These are phyloP conservation scores for Megaceryle alcyon DNA, from an alignment of 2,797 vertebrate species.

Conservation along the genomic window DNA sequence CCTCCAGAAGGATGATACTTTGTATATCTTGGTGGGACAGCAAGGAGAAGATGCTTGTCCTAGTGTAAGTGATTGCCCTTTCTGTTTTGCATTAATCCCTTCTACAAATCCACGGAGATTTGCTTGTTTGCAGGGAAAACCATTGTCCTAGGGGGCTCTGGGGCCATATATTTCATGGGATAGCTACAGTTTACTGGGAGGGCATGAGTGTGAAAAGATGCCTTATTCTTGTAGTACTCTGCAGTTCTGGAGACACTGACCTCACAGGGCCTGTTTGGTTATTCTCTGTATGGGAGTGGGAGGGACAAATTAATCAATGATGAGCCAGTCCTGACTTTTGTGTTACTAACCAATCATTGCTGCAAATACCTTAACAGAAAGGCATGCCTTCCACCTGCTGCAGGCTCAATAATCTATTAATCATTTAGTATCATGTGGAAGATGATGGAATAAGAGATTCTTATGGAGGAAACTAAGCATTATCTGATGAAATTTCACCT, in stretches of 20 bases:
- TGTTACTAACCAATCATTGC: not conserved
- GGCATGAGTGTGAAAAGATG: not conserved
- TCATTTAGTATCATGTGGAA: not conserved
- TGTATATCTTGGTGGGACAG: conserved; percentile 94
- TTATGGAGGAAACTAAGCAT: not conserved
- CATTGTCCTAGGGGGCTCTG: rapidly evolving
- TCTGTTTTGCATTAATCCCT: not conserved
- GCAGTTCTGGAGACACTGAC: not conserved
- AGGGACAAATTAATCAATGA: not conserved
- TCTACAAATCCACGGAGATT: not conserved
- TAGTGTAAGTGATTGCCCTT: conserved; percentile 83
- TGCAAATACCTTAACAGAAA: not conserved
- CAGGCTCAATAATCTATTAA: not conserved
- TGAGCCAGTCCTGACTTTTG: not conserved
- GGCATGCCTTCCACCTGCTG: not conserved
- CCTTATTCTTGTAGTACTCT: not conserved
- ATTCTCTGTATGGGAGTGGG: not conserved
- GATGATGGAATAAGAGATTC: not conserved
- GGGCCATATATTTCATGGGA: not conserved
- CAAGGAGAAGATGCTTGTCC: conserved; percentile 95
- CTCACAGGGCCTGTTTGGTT: not conserved
- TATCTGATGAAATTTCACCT: conserved; percentile 3
- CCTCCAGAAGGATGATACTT: conserved; percentile 86
- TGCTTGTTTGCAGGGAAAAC: not conserved
- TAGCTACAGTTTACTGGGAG: not conserved